phyloP scores from a whole-genome alignment of 2,797 vertebrate species.

The Otus scops region DNA sequence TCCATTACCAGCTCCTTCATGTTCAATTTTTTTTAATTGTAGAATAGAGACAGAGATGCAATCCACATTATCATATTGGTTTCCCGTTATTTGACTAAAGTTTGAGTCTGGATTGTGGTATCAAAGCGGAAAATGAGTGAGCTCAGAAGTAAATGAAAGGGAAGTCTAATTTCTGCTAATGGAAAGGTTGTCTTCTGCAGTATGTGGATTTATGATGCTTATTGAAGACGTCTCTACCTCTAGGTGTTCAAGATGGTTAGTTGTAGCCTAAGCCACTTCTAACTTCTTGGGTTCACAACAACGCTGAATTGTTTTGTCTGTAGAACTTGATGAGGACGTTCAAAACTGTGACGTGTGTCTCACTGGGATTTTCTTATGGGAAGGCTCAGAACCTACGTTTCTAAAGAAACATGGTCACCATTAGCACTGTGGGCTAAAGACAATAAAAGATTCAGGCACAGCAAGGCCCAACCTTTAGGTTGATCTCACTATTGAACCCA shows the following conservation, averaged over 20 bases:
- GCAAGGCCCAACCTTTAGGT: neutral
- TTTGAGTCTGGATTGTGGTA: neutral
- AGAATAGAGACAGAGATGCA: neutral
- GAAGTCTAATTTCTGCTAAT: neutral
- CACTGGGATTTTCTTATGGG: neutral
- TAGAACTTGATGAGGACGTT: neutral
- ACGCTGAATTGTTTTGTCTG: neutral
- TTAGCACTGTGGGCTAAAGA: neutral
- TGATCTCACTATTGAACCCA: neutral
- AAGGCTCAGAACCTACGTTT: neutral
- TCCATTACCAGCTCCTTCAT: neutral
- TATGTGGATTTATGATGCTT: neutral
- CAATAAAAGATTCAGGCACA: neutral
- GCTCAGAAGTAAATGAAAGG: neutral
- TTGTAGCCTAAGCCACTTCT: neutral
- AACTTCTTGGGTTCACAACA: rapidly evolving
- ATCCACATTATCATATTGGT: neutral
- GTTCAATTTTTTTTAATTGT: neutral
- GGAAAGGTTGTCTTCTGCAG: neutral
- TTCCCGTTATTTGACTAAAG: neutral
- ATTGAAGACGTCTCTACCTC: neutral
- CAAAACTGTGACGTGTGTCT: neutral
- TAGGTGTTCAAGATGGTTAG: neutral
- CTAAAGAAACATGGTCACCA: neutral
- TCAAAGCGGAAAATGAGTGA: neutral